Evolutionary conservation across 2,888 invertebrate species (phyloP).

Genomic region (Teleiodes luculella): DNA sequence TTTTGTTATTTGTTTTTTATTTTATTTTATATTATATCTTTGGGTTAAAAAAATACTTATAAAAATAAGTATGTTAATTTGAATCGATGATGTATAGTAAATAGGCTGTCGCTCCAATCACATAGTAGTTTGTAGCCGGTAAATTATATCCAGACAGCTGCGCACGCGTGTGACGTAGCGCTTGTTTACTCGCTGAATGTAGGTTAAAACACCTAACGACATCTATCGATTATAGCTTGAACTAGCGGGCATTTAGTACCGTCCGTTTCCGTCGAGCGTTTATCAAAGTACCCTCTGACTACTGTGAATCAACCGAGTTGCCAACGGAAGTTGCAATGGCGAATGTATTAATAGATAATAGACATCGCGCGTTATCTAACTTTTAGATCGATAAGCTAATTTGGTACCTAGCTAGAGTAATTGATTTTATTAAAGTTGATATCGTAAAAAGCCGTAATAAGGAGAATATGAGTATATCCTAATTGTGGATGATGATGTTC

Average conservation of each 20-base stretch:
- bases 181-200: constrained; percentile 45
- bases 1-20: too few relatives aligned
- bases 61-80: not conserved
- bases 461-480: not conserved
- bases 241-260: constrained; percentile 26
- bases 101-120: not conserved
- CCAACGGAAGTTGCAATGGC: constrained; percentile 21
- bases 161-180: constrained; percentile 33
- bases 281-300: constrained; percentile 21
- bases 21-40: not conserved
- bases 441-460: not conserved
- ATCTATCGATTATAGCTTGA: constrained; percentile 50
- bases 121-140: constrained; percentile 24
- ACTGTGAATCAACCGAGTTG: constrained; percentile 7
- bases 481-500: not conserved
- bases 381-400: constrained; percentile 8
- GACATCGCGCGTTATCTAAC: constrained; percentile 10
- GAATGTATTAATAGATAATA: constrained; percentile 12
- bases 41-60: too few relatives aligned
- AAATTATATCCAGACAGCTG: constrained; percentile 61
- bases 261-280: constrained; percentile 33
- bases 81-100: not conserved
- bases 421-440: not conserved
- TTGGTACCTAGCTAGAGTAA: not conserved
- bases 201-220: constrained; percentile 64